Percentiles rank a stretch among this genome's conserved stretches.
Evolutionary conservation across 2,797 vertebrate species (phyloP).

Genomic region (Strix occidentalis): DNA sequence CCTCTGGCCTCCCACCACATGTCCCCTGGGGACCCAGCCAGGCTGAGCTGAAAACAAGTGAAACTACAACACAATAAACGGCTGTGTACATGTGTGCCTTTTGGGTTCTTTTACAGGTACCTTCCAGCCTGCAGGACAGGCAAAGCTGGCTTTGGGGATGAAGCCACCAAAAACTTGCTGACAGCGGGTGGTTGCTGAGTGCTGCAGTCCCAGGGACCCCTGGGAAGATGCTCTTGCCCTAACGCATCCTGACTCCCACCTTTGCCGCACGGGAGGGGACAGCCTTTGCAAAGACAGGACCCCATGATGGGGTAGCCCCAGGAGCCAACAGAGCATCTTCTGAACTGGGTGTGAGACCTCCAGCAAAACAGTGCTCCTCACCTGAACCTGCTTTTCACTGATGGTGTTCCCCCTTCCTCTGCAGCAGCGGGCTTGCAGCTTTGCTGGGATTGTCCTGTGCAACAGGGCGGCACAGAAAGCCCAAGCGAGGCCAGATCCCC

Average conservation of each 20-base stretch:
- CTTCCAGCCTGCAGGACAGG: background rate
- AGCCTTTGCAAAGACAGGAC: background rate
- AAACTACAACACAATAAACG: background rate
- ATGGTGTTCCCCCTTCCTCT: background rate
- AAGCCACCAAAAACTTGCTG: background rate
- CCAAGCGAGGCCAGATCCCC: background rate
- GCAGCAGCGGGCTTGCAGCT: background rate
- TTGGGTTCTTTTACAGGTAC: background rate
- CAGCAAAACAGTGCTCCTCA: background rate
- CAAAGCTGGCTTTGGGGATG: background rate
- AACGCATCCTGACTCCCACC: background rate
- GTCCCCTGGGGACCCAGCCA: fast-evolving
- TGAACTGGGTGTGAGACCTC: background rate
- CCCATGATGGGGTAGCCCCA: background rate
- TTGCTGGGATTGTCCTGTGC: background rate
- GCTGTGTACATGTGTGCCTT: background rate
- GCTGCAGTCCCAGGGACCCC: background rate
- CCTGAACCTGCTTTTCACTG: background rate
- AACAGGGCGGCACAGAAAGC: background rate
- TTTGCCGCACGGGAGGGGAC: background rate
- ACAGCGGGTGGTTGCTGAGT: background rate
- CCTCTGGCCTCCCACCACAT: background rate
- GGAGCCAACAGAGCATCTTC: background rate
- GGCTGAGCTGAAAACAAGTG: background rate
- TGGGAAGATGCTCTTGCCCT: background rate